phyloP scores from a whole-genome alignment of 64 coral and sea anemone genomes.

The Montipora efflorescens region DNA sequence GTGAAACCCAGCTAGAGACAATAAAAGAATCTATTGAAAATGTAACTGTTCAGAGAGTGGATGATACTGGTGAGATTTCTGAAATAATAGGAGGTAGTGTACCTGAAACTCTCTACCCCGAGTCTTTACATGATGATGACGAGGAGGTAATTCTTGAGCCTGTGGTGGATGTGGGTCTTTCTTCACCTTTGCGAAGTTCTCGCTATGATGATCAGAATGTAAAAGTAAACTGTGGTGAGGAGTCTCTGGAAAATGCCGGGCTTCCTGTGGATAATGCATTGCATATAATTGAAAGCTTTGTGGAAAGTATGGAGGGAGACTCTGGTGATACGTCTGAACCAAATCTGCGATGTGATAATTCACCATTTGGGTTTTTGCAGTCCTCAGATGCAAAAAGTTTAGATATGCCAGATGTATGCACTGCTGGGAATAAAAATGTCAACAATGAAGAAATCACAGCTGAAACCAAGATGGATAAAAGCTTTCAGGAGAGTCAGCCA shows the following conservation, averaged over 20 bases:
- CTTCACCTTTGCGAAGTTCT: background rate
- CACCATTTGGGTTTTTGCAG: background rate
- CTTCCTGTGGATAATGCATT: slow-evolving; percentile 35
- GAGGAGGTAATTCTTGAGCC: background rate
- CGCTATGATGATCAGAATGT: slow-evolving; percentile 2
- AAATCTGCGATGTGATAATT: background rate
- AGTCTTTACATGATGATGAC: background rate
- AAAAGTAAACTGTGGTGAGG: background rate
- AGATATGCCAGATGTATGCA: background rate
- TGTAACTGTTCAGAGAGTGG: slow-evolving; percentile 44
- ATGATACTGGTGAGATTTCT: slow-evolving; percentile 24
- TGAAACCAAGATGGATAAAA: background rate
- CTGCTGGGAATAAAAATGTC: background rate
- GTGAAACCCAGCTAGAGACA: background rate
- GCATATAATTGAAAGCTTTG: slow-evolving; percentile 50
- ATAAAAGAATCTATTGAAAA: slow-evolving; percentile 35
- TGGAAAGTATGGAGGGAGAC: slow-evolving; percentile 41
- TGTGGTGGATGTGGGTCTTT: background rate
- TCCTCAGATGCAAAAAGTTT: background rate
- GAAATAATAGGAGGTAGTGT: background rate
- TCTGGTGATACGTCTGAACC: background rate
- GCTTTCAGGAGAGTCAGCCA: background rate
- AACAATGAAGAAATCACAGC: background rate
- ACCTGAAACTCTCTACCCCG: background rate
- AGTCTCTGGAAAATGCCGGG: slow-evolving; percentile 8